phyloP scores from a whole-genome alignment of 1,140 invertebrate genomes.

The Platorchestia sp. region DNA sequence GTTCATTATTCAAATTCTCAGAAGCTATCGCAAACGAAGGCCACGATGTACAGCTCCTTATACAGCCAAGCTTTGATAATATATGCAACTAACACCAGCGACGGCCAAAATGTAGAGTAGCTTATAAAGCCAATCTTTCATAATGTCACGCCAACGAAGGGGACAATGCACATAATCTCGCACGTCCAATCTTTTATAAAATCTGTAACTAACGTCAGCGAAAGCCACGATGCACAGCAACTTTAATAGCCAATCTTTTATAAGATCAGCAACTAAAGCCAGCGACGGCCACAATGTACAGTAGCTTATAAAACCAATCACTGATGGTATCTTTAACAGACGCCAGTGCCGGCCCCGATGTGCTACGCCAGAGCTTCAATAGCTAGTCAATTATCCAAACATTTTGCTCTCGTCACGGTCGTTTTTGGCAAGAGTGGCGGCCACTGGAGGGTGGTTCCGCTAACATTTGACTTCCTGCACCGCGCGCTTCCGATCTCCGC shows the following conservation, averaged over 20 bases:
- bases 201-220: not conserved
- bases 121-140: not conserved
- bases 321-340: not conserved
- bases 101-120: not conserved
- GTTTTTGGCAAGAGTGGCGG: not conserved
- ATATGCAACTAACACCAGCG: not conserved
- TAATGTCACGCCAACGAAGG: not conserved
- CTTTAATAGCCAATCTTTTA: too few species aligned
- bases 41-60: too few species aligned
- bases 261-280: too few species aligned
- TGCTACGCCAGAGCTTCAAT: not conserved
- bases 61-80: too few species aligned
- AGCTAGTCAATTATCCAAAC: not conserved
- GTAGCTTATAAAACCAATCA: not conserved
- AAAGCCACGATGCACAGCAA: not conserved
- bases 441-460: not conserved
- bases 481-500: not conserved
- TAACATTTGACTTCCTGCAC: not conserved
- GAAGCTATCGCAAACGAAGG: too few species aligned
- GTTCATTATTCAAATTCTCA: too few species aligned
- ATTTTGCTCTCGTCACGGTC: not conserved
- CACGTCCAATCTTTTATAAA: too few species aligned
- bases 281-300: too few species aligned
- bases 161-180: too few species aligned
- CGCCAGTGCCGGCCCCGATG: not conserved